These are phyloP conservation scores for Ashinkailepas kermadecensis DNA, from an alignment of 2,888 invertebrate species.

Conservation along the genomic window DNA sequence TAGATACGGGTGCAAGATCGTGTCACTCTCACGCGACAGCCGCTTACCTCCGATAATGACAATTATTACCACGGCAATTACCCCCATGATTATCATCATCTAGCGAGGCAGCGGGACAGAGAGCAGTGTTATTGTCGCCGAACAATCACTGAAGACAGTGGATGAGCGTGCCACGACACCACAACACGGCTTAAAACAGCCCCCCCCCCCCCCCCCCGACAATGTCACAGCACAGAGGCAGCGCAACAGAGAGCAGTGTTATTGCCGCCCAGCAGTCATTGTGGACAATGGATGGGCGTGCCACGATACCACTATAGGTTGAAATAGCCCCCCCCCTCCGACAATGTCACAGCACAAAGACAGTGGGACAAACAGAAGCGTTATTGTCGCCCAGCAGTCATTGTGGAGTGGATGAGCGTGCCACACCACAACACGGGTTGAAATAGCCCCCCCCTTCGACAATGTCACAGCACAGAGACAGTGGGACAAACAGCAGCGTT, in stretches of 20 bases:
- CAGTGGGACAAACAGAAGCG: neutral
- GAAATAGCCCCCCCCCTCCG: too few species aligned
- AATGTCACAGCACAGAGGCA: neutral
- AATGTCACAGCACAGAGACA: neutral
- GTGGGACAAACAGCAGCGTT: neutral
- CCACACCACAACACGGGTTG: neutral
- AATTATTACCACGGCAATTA: slow-evolving; percentile 16
- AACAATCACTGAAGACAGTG: neutral
- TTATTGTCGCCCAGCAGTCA: too few species aligned
- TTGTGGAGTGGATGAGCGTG: neutral
- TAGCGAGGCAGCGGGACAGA: neutral
- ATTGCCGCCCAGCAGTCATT: too few species aligned
- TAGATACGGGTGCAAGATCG: neutral
- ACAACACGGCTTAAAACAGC: too few species aligned
- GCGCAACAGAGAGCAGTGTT: neutral
- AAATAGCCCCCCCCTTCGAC: too few species aligned
- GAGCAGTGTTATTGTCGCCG: neutral
- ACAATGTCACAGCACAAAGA: too few species aligned
- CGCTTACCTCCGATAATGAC: slow-evolving; percentile 19
- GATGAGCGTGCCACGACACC: neutral
- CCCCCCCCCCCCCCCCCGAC: too few species aligned
- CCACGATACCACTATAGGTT: neutral
- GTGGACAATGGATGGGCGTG: neutral
- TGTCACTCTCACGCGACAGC: neutral
- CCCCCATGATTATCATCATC: slow-evolving; percentile 24